Conservation (phyloP, 2,113 vertebrate species). For the Myotis brandtii region DNA sequence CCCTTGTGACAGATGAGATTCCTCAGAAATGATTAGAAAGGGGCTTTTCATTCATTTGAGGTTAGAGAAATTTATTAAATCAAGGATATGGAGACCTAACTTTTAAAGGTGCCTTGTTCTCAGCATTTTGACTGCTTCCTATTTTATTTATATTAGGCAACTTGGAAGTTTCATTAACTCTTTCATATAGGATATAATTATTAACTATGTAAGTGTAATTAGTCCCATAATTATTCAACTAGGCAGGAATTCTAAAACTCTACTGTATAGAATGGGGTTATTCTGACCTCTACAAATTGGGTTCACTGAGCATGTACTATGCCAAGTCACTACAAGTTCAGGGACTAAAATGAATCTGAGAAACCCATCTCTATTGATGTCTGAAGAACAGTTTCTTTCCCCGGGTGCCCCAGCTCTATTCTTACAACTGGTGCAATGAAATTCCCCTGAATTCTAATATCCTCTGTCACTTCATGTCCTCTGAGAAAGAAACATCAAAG, state of each 20-base stretch:
- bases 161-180: neutral
- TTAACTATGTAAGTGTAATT: constrained; percentile 53
- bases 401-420: neutral
- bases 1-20: neutral
- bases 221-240: constrained; percentile 31
- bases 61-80: neutral
- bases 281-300: constrained; percentile 3
- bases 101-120: neutral
- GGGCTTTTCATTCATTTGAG: neutral
- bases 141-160: neutral
- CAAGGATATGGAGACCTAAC: neutral
- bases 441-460: neutral
- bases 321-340: neutral
- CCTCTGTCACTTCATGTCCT: neutral
- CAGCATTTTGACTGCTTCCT: neutral
- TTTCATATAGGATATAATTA: neutral
- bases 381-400: neutral
- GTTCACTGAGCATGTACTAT: neutral
- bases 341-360: neutral
- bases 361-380: neutral
- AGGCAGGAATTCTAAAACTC: constrained; percentile 34
- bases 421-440: neutral
- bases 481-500: neutral
- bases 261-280: neutral
- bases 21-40: neutral